phyloP scores from a whole-genome alignment of 2,888 invertebrate species.

The Alloscopus bannaensis region DNA sequence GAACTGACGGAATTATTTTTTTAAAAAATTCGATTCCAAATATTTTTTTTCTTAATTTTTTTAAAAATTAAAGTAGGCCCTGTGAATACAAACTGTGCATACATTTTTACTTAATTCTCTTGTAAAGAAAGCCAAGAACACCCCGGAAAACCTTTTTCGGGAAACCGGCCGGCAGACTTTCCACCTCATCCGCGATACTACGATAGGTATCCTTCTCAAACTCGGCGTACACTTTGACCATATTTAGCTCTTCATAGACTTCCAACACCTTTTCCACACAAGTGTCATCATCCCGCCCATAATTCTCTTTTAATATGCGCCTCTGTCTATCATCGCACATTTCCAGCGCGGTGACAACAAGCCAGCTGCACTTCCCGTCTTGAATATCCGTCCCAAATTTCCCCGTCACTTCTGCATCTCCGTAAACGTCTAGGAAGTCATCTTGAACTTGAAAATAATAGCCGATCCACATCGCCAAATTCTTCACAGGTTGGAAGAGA shows the following conservation, averaged over 20 bases:
- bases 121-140: no score
- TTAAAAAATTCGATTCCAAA: no score
- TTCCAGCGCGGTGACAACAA: conserved; percentile 91
- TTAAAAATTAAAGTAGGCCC: no score
- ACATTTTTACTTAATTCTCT: no score
- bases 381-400: conserved; percentile 94
- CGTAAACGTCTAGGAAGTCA: conserved; percentile 93
- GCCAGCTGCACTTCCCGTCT: conserved; percentile 97
- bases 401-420: conserved; percentile 88
- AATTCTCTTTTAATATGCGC: conserved; percentile 5
- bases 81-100: no score
- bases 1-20: no score
- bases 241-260: conserved; percentile 8
- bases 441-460: conserved; percentile 93
- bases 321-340: conserved; percentile 81
- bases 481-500: conserved; percentile 79
- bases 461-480: conserved; percentile 92
- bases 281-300: not conserved
- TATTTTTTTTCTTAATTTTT: no score
- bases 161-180: no score
- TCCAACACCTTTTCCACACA: conserved; percentile 4
- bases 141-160: no score
- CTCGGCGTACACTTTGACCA: not conserved
- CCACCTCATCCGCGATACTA: no score
- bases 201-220: not conserved